Evolutionary conservation across 2,797 vertebrate species (phyloP).

Genomic region (Eulemur coronatus): DNA sequence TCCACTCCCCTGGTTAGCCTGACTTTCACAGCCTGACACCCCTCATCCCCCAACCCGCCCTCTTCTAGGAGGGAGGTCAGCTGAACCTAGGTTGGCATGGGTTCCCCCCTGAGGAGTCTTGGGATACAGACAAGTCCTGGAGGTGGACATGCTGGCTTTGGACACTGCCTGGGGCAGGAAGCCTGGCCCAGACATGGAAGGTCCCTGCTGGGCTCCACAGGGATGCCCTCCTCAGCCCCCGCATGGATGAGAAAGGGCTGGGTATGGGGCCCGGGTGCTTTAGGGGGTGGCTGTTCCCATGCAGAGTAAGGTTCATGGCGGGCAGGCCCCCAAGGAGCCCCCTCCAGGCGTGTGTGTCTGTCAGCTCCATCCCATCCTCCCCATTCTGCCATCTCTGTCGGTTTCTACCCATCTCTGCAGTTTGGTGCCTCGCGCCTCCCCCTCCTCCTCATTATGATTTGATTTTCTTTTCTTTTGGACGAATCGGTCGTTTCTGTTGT

Average conservation of each 20-base stretch:
- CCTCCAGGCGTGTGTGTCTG: conserved; percentile 56
- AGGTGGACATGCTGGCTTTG: neutral
- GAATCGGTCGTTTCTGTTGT: conserved; percentile 85
- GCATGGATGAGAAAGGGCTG: neutral
- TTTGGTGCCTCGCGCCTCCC: conserved; percentile 51
- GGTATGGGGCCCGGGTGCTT: neutral
- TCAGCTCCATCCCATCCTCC: conserved; percentile 65
- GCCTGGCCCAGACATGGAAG: neutral
- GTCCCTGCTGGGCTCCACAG: neutral
- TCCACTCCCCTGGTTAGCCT: neutral
- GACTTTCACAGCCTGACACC: neutral
- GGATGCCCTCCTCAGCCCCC: neutral
- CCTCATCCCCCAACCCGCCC: neutral
- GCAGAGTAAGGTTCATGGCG: neutral
- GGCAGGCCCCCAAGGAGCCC: conserved; percentile 62
- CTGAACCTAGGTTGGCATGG: neutral
- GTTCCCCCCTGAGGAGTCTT: neutral
- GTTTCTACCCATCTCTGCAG: conserved; percentile 60
- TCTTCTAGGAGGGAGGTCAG: neutral
- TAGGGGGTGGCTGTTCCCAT: neutral
- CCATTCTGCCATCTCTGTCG: neutral
- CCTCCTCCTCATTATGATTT: conserved; percentile 77
- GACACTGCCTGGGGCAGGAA: neutral
- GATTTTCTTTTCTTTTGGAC: conserved; percentile 80
- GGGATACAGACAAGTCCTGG: neutral